Evolutionary conservation across 2,888 invertebrate species (phyloP), one percentile per base, ranked within the genome.

Genomic region (Ashinkailepas kermadecensis): DNA sequence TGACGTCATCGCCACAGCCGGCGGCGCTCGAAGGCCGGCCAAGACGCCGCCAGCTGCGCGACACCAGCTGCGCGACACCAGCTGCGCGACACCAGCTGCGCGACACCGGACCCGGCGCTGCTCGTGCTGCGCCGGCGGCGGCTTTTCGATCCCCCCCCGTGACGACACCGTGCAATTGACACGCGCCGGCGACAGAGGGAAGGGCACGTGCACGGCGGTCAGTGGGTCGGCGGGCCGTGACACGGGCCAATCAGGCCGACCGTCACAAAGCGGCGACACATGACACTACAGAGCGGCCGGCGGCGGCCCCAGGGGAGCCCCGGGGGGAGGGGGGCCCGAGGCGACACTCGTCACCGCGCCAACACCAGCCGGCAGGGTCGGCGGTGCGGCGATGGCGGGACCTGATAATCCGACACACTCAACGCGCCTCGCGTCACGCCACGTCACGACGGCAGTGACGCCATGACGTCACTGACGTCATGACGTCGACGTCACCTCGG

Each of bases 181-280:
- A 80, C 39, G 82, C 82, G 58, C 82, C 83, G 65, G 83, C 82
- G 2, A 39, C 39, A 39, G 39, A 39, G 39, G 39, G 39, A 39
- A 39, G 78, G 80, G 83, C 67, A 82, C 81, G 78, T 82, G 83
- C 78, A 81, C 78, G 21, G 54, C 70, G 74, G 39, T 39, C 39
- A 39, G 39, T 4, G 1, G 67, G 59, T 54, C 64, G 7, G 78
- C 81, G n/a, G 80, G 80, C 81, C n/a, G 39, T 39, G 81, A 80
- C 15, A 81, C 82, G 54, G 82, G 81, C 56, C 82, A 83, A 23
- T 81, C 78, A 85, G 78, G 58, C 12, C 80, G 78, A 4, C 67
- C 80, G 57, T 81, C 82, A 81, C 83, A 83, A 82, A 84, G 80
- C 80, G 83, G 74, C 57, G 85, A 57, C 74, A n/a, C 80, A 62